phyloP scores from a whole-genome alignment of 2,888 invertebrate genomes.

The Lacanobia oleracea region DNA sequence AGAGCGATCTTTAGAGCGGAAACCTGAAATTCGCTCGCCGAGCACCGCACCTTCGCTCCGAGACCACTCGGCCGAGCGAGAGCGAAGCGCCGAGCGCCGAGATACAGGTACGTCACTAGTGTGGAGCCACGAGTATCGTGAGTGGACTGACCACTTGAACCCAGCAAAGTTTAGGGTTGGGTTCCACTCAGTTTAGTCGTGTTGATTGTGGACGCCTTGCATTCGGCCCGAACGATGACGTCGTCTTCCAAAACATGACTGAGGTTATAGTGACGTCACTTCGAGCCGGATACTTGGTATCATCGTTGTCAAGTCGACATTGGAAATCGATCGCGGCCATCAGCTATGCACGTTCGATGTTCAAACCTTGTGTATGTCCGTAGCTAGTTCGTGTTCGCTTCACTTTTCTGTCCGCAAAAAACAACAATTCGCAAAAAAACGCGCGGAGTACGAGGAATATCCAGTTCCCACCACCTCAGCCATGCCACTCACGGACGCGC shows the following conservation, averaged over 20 bases:
- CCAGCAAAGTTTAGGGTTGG: background rate
- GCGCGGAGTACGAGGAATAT: conserved; percentile 83
- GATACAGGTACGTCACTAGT: conserved; percentile 82
- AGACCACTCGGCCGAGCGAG: conserved; percentile 81
- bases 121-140: conserved; percentile 39
- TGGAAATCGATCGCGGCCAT: conserved; percentile 79
- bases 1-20: conserved; percentile 80
- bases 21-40: conserved; percentile 88
- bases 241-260: background rate
- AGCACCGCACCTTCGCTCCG: conserved; percentile 76
- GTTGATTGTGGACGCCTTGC: conserved; percentile 33
- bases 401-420: conserved; percentile 74
- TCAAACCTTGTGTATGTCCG: conserved; percentile 78
- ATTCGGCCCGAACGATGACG: conserved; percentile 50
- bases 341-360: conserved; percentile 69
- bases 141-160: conserved; percentile 21
- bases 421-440: conserved; percentile 65
- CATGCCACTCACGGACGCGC: conserved; percentile 85
- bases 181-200: conserved; percentile 40
- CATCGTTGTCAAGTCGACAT: conserved; percentile 65
- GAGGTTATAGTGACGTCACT: background rate
- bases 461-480: conserved; percentile 81
- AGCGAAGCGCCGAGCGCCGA: conserved; percentile 83
- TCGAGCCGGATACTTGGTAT: conserved; percentile 48
- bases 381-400: conserved; percentile 87